Base-by-base conservation (phyloP, 2,888 invertebrate species). In the Xanthia icteritia region DNA sequence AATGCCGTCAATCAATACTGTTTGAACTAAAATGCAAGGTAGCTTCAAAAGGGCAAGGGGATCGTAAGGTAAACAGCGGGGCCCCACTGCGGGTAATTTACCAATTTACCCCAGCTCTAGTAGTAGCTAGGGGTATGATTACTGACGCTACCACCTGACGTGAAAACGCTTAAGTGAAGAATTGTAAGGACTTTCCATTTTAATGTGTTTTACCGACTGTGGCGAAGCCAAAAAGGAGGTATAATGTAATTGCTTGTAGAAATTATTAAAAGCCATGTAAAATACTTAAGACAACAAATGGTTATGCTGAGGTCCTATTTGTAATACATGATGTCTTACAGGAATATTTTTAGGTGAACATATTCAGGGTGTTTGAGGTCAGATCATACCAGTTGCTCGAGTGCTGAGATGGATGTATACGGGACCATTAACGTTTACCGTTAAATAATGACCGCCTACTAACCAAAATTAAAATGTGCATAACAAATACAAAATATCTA, bases 11-110 rank as follows among this genome's bases (percentile, higher is more conserved):
- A 94, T 94, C 93, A 92, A 94, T 94, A 92, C 87, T 84, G 89
- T 89, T 88, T 89, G 88, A 89, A 90, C 89, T 86, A 89, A 90
- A 92, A 93, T 92, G 93, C 94, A 93, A 93, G 91, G 91, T 84
- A 87, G 89, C 91, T 86, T 88, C 82, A 92, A 93, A 94, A 92
- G 93, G 92, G 90, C 89, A 90, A 92, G 93, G 93, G 92, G 88
- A 77, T 82, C 86, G 82, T 76, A 90, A 91, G 91, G 93, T 91
- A 95, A 94, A 94, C 91, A 94, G 89, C 89, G 90, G 93, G 92
- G 92, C 84, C 83, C 87, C 87, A 87, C 91, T 93, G 94, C 92
- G 94, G 94, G 94, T 93, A 94, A 95, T 95, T 95, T 94, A 93
- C 94, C 93, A 92, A 93, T 94, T 94, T 94, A 94, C 94, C 93